Evolutionary conservation across 2,797 vertebrate genomes (phyloP), one percentile per base, ranked within the genome.

Genomic region (Chelmon rostratus): DNA sequence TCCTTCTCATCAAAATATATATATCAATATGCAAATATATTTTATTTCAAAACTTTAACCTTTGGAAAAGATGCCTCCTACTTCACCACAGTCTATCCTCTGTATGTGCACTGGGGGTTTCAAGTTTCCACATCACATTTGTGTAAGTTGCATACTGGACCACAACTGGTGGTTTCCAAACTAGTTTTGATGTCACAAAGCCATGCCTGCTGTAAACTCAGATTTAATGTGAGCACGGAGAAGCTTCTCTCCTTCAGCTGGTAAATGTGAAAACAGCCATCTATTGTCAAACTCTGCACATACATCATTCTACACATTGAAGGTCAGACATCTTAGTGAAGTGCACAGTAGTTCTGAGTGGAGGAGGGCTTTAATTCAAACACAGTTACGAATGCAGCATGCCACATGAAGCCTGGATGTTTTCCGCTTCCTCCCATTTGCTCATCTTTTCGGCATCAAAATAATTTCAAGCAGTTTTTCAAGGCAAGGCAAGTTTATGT

Each of bases 271-370:
- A 25, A 73, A 42, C 8, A 47, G 19, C 42, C 42, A 23, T 53
- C 37, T 33, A 3, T 25, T 46, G 21, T 63, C 35, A n/a, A 16
- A 33, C 5, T 25, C 18, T 11, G 3, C 9, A 33, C n/a, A 42
- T 12, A 2, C 25, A 42, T 56, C 35, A 33, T 19, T 62, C 19
- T 52, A 6, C 73, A 77, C 23, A 61, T 21, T 67, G 18, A 53
- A 66, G 73, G 61, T 69, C 77, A 73, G 49, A 64, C n/a, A 49
- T 40, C 37, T 11, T 18, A 23, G 33, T 53, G 46, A 42, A 59
- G 7, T 4, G 18, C 13, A 42, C 16, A n/a, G 28, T 31, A 28
- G 28, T 31, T 59, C 23, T 40, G 35, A 61, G 7, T 16, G 12
- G 37, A 23, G n/a, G 37, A 25, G 37, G 13, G 23, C 15, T 28